phyloP scores from a whole-genome alignment of 2,113 vertebrate genomes.

The Sylvietta virens region DNA sequence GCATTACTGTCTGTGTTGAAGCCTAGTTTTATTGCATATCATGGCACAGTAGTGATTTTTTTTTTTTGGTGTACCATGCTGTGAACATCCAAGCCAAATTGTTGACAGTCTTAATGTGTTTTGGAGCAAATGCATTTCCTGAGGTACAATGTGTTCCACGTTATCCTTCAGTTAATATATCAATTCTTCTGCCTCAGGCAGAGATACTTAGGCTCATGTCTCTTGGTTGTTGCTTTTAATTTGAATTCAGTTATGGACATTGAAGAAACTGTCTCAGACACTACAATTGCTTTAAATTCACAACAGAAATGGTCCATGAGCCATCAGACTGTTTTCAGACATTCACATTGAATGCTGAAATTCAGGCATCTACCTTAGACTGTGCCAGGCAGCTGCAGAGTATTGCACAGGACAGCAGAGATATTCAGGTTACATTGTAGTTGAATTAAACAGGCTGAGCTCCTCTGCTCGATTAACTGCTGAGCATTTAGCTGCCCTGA shows the following conservation, averaged over 20 bases:
- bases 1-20: not conserved
- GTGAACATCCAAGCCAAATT: not conserved
- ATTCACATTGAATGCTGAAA: not conserved
- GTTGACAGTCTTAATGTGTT: not conserved
- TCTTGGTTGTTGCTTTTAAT: constrained; percentile 32
- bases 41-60: not conserved
- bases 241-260: not conserved
- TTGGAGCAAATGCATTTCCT: constrained; percentile 9
- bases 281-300: not conserved
- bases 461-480: not conserved
- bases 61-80: not conserved
- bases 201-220: not conserved
- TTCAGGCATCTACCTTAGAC: not conserved
- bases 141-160: not conserved
- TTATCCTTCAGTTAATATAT: not conserved
- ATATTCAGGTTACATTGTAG: not conserved
- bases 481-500: not conserved
- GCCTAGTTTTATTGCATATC: not conserved
- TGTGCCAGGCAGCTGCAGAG: not conserved
- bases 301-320: not conserved
- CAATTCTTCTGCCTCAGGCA: not conserved
- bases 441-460: not conserved
- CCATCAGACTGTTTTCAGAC: not conserved
- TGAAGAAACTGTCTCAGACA: not conserved
- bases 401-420: not conserved